Evolutionary conservation across 2,113 vertebrate species (phyloP), one percentile per base, ranked within the genome.

Genomic region (Porphyrio hochstetteri): DNA sequence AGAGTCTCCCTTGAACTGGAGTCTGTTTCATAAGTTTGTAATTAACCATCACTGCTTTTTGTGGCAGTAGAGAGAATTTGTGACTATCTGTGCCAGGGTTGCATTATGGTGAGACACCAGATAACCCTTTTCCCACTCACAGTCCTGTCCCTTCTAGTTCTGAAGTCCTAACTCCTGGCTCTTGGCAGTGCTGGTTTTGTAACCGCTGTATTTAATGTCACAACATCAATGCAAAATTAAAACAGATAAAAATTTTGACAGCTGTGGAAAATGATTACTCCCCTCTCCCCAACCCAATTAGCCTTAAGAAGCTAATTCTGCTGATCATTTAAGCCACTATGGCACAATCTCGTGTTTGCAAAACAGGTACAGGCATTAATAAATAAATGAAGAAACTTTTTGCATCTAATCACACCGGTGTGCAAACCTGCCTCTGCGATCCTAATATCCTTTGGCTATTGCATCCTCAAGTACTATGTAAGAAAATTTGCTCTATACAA

Each of bases 371-470:
- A 42, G 28, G 19, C 25, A 76, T 72, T 92, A 90, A 76, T 71
- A 36, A 95, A 63, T 16, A 46, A 75, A 40, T 27, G 27, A 56
- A 91, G 78, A 78, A 35, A 4, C 8, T 31, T 74, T n/a, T 28
- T 85, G 67, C 77, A 40, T 95, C 65, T 78, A 25, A 83, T 94
- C 76, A 74, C 60, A 86, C 50, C 44, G 61, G 21, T 29, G 38
- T 64, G 64, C 19, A 78, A 61, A 23, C 35, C 44, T 90, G 56
- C 46, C 70, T 88, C 52, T 79, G 80, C 77, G 75, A 87, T 92
- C 93, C 74, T 33, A 82, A 71, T 68, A 76, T 40, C 89, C 81
- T 76, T 82, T 91, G 61, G 70, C 74, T 92, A 75, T 53, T 95
- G n/a, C 78, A 89, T 64, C 86, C 82, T 64, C 53, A 85, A 76